Evolutionary conservation across 2,888 invertebrate genomes (phyloP), one percentile per base, ranked within the genome.

Genomic region (Stenodera caucasica): DNA sequence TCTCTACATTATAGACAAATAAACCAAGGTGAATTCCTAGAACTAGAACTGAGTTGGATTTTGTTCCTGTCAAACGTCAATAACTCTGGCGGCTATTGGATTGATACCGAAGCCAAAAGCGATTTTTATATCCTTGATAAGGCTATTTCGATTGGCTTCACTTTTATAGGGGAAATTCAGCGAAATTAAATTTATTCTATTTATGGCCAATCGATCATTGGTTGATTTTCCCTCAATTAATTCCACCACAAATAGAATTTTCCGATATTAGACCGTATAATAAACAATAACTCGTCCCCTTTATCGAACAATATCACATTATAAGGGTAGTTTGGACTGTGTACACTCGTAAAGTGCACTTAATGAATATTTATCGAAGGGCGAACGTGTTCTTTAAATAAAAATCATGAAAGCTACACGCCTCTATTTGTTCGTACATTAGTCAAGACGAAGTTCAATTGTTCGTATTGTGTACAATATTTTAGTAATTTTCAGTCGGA

Each of bases 71-170:
- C 63, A 63, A 55, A 63, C 55, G 63, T 63, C 63, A 63, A 60
- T 63, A 63, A 63, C 59, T 40, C 55, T 55, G 35, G 60, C 29
- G 30, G 57, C 63, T 60, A 63, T 63, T 60, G 60, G 58, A 63
- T 63, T 63, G 63, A 63, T 60, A 58, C 55, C 30, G 63, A 26
- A 54, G 55, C 49, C 18, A 30, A 18, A 14, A 21, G n/a, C 8
- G 63, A 60, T 60, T 63, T 9, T 63, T 63, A 63, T 63, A 60
- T 60, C 52, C 63, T 14, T 5, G 9, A 18, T 45, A 11, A 21
- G 11, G 11, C 45, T 15, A 8, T 37, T 5, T 37, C 8, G 15
- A 15, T 15, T 12, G 21, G 3, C 18, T 21, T 21, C 21, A 21
- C 18, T 45, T 45, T 45, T 45, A 45, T 11, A 15, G 5, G 35